These are phyloP conservation scores for Apodemia mormo DNA, from an alignment of 2,888 invertebrate genomes.

Conservation along the genomic window DNA sequence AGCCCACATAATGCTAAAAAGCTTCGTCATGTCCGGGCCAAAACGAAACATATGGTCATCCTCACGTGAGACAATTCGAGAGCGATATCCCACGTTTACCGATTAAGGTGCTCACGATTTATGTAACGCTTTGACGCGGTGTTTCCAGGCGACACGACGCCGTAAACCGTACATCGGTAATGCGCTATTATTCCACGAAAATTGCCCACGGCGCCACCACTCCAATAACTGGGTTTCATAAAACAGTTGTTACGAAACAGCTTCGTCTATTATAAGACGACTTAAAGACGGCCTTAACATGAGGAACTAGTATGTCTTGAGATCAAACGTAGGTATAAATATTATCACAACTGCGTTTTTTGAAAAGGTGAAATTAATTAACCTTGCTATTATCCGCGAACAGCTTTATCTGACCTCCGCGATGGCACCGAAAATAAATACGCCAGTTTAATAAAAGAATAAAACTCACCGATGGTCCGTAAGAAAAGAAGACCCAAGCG, in stretches of 20 bases:
- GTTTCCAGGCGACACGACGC: slow-evolving; percentile 11
- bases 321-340: too few relatives aligned
- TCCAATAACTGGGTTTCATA: neutral
- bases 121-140: slow-evolving; percentile 18
- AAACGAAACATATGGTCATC: neutral
- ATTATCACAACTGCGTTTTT: too few relatives aligned
- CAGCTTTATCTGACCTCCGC: too few relatives aligned
- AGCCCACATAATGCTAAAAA: too few relatives aligned
- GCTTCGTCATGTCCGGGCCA: neutral
- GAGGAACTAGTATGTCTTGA: too few relatives aligned
- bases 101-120: slow-evolving; percentile 20
- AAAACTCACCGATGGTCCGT: too few relatives aligned
- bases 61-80: slow-evolving; percentile 6
- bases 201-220: neutral
- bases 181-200: neutral
- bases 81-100: slow-evolving; percentile 15
- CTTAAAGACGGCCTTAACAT: too few relatives aligned
- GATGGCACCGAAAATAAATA: too few relatives aligned
- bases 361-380: too few relatives aligned
- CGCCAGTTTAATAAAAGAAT: too few relatives aligned
- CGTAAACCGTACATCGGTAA: neutral
- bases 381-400: too few relatives aligned
- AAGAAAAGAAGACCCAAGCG: too few relatives aligned
- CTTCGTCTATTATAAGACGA: neutral
- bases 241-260: neutral